These are phyloP conservation scores for Furnarius figulus DNA, from an alignment of 2,113 vertebrate species.

Conservation along the genomic window DNA sequence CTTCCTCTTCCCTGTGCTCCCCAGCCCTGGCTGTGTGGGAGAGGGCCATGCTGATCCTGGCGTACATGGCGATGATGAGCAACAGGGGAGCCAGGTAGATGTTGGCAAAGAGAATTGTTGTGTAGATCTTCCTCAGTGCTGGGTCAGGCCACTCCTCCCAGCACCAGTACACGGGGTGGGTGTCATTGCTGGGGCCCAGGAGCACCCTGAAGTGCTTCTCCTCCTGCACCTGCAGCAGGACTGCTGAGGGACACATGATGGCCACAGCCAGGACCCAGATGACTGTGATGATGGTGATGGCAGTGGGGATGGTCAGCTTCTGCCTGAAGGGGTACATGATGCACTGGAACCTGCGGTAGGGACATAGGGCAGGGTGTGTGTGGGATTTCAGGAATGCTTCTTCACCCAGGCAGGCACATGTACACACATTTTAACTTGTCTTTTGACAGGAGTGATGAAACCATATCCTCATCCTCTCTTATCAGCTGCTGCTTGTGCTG, in stretches of 20 bases:
- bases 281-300: constrained; percentile 75
- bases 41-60: constrained; percentile 83
- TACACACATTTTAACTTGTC: rapidly evolving
- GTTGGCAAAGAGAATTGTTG: constrained; percentile 88
- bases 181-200: constrained; percentile 78
- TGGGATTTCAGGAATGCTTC: not conserved
- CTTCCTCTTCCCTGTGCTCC: constrained; percentile 80
- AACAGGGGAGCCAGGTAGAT: constrained; percentile 89
- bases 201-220: constrained; percentile 82
- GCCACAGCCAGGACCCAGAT: constrained; percentile 89
- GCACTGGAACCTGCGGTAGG: constrained; percentile 82
- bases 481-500: not conserved
- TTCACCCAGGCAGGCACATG: not conserved
- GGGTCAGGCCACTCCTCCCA: constrained; percentile 88
- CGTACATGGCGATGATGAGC: constrained; percentile 88
- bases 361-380: not conserved
- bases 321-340: constrained; percentile 90
- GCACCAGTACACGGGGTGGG: constrained; percentile 87
- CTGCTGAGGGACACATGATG: constrained; percentile 89
- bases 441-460: not conserved
- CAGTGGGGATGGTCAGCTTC: constrained; percentile 83
- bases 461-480: not conserved
- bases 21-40: constrained; percentile 71
- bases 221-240: constrained; percentile 88
- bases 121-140: constrained; percentile 90